Evolutionary conservation across 2,888 invertebrate genomes (phyloP).

Genomic region (Polymixis lichenea): DNA sequence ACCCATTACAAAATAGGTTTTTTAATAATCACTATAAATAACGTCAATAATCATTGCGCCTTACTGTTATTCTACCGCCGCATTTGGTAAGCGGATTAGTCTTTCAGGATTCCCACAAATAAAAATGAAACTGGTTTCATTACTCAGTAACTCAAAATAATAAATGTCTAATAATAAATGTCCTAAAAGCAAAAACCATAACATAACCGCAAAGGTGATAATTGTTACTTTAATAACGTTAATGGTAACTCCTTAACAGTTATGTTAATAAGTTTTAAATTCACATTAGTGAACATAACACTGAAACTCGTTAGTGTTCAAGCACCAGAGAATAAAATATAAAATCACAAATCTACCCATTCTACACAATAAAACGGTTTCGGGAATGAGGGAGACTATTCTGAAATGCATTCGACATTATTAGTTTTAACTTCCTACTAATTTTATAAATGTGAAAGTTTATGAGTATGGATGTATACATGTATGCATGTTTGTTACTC

Average conservation of each 20-base stretch:
- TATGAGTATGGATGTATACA: no score
- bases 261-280: constrained; percentile 56
- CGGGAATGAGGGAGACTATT: constrained; percentile 62
- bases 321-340: constrained; percentile 69
- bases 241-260: constrained; percentile 9
- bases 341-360: constrained; percentile 71
- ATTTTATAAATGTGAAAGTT: no score
- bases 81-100: neutral
- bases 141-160: neutral
- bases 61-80: neutral
- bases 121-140: neutral
- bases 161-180: no score
- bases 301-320: constrained; percentile 74
- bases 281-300: constrained; percentile 67
- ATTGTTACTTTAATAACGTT: neutral
- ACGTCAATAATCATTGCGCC: no score
- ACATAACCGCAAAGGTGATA: neutral
- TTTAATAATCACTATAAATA: no score
- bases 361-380: constrained; percentile 72
- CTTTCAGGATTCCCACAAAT: neutral
- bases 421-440: neutral
- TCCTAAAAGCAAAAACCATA: neutral
- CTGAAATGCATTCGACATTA: constrained; percentile 59
- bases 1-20: no score
- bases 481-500: no score